Percentiles rank a stretch among this genome's conserved stretches.
These are phyloP conservation scores for Drosophila gunungcola DNA, from an alignment of 1,140 invertebrate genomes.

Conservation along the genomic window DNA sequence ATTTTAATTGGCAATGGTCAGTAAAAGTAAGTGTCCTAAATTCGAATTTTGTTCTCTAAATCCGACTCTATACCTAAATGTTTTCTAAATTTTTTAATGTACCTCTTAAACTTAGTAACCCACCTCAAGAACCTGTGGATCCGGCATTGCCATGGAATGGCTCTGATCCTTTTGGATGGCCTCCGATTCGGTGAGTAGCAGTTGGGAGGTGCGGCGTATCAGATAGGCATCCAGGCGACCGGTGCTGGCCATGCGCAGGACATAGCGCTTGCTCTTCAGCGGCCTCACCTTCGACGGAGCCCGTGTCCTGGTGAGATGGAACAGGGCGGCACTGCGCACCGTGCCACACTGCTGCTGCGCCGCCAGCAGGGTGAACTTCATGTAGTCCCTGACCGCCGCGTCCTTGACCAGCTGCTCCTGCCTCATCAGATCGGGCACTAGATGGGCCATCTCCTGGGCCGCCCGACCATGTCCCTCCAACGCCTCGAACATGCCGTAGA, in stretches of 20 bases:
- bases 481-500: slow-evolving; percentile 93
- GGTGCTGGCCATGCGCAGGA: slow-evolving; percentile 89
- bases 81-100: too few species aligned
- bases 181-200: slow-evolving; percentile 48
- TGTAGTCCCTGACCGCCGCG: slow-evolving; percentile 89
- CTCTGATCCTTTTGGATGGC: not conserved
- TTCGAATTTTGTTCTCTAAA: too few species aligned
- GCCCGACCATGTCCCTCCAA: slow-evolving; percentile 87
- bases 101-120: not conserved
- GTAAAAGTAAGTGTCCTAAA: too few species aligned
- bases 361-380: slow-evolving; percentile 92
- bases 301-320: slow-evolving; percentile 89
- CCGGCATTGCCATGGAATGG: slow-evolving; percentile 85
- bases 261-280: slow-evolving; percentile 86
- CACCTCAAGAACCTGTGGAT: slow-evolving; percentile 90
- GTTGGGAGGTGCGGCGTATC: slow-evolving; percentile 83
- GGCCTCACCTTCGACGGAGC: slow-evolving; percentile 84
- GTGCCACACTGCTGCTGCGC: slow-evolving; percentile 90
- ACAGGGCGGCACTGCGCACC: slow-evolving; percentile 89
- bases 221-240: slow-evolving; percentile 90
- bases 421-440: slow-evolving; percentile 90
- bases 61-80: too few species aligned
- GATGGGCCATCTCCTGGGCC: slow-evolving; percentile 88
- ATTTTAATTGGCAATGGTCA: too few species aligned
- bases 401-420: slow-evolving; percentile 93